These are phyloP conservation scores for Nomada flava DNA, from an alignment of 2,888 invertebrate species.

Conservation along the genomic window DNA sequence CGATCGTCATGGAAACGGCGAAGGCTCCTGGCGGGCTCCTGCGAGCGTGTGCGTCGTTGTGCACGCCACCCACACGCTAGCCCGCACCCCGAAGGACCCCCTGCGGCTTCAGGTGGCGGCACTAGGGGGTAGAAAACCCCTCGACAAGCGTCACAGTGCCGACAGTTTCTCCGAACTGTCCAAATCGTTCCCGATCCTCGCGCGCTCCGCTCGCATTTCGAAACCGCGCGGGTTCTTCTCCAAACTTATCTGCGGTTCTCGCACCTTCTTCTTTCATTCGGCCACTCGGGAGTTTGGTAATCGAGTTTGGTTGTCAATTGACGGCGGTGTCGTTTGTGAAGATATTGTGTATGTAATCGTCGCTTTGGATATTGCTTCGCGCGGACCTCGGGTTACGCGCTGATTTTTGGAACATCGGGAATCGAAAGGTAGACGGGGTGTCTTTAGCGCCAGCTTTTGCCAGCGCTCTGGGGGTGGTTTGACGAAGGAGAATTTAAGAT, in stretches of 20 bases:
- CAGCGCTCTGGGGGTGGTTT: too few species aligned
- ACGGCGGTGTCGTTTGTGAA: too few species aligned
- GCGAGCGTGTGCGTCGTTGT: slow-evolving; percentile 37
- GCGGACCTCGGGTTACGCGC: too few species aligned
- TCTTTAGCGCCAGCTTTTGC: too few species aligned
- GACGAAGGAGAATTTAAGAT: too few species aligned
- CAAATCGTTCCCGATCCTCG: slow-evolving; percentile 54
- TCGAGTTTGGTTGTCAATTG: background rate
- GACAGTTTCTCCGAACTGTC: slow-evolving; percentile 72
- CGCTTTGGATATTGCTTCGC: too few species aligned
- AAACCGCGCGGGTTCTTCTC: slow-evolving; percentile 9
- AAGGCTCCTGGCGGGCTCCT: slow-evolving; percentile 59
- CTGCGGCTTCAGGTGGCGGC: slow-evolving; percentile 74
- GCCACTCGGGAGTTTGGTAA: background rate
- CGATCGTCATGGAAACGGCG: slow-evolving; percentile 73
- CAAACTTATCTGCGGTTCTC: background rate
- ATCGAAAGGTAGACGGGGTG: too few species aligned
- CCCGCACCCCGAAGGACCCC: slow-evolving; percentile 65
- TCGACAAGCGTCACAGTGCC: slow-evolving; percentile 67
- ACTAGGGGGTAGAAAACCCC: slow-evolving; percentile 70
- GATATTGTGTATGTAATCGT: too few species aligned
- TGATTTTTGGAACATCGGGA: too few species aligned
- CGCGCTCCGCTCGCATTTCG: slow-evolving; percentile 14
- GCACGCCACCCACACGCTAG: slow-evolving; percentile 25
- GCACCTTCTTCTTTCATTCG: background rate